Evolutionary conservation across 2,113 vertebrate genomes (phyloP).

Genomic region (Sinosuthora webbiana): DNA sequence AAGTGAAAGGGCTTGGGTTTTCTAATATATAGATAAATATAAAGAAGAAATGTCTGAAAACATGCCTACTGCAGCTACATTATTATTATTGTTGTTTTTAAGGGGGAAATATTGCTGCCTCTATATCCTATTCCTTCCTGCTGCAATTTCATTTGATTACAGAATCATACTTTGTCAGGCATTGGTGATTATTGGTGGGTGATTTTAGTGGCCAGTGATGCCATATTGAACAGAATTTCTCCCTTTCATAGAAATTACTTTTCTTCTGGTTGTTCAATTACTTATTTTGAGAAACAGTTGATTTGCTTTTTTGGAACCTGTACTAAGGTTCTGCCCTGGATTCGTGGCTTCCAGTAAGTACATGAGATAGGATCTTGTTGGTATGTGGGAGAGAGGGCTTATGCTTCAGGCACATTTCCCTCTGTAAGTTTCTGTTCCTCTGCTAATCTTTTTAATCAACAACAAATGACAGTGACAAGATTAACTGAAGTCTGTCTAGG

Average conservation of each 20-base stretch:
- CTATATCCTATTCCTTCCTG: not conserved
- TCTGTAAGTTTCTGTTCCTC: not conserved
- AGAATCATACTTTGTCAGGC: not conserved
- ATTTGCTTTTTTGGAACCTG: not conserved
- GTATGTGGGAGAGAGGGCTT: not conserved
- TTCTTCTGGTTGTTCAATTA: not conserved
- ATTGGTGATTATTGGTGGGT: not conserved
- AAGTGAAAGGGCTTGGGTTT: rapidly evolving
- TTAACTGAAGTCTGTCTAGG: not conserved
- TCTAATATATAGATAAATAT: not conserved
- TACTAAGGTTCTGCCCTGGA: not conserved
- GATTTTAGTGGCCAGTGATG: not conserved
- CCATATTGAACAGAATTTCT: not conserved
- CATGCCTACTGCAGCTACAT: not conserved
- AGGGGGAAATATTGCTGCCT: not conserved
- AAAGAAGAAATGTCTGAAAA: not conserved
- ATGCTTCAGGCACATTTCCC: not conserved
- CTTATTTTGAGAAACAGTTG: not conserved
- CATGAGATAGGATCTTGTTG: not conserved
- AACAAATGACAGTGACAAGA: not conserved
- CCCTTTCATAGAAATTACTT: not conserved
- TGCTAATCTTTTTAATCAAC: not conserved
- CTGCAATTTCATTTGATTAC: not conserved
- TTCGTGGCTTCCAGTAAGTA: not conserved
- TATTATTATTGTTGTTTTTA: not conserved